phyloP scores from a whole-genome alignment of 1,140 invertebrate species.

The Leptestheria dahalacensis region DNA sequence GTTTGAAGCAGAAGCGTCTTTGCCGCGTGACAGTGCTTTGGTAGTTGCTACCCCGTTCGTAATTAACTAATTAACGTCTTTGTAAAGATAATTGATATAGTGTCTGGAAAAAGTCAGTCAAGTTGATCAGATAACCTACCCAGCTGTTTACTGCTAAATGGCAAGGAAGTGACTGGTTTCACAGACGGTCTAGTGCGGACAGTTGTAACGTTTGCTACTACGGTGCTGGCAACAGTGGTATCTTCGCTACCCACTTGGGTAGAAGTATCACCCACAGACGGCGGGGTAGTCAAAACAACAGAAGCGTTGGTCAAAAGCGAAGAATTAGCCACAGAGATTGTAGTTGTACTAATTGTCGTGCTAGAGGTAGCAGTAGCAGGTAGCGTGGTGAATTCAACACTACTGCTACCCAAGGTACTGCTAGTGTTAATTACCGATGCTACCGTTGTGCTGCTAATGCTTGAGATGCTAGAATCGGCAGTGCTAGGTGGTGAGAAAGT shows the following conservation, averaged over 20 bases:
- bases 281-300: too few relatives aligned
- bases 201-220: background rate
- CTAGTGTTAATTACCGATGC: conserved; percentile 11
- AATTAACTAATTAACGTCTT: too few relatives aligned
- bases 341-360: background rate
- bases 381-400: conserved; percentile 15
- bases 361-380: background rate
- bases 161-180: background rate
- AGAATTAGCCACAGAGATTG: conserved; percentile 2
- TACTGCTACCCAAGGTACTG: conserved; percentile 10
- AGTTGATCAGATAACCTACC: too few relatives aligned
- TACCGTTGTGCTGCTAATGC: conserved; percentile 4
- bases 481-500: conserved; percentile 12
- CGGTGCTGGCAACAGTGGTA: background rate
- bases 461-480: conserved; percentile 5
- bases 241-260: background rate
- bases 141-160: too few relatives aligned
- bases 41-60: too few relatives aligned
- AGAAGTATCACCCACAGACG: conserved; percentile 7
- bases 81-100: too few relatives aligned
- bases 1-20: too few relatives aligned
- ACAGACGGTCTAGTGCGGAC: too few relatives aligned
- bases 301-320: too few relatives aligned
- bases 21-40: too few relatives aligned
- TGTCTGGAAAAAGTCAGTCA: too few relatives aligned